A percentile compares a stretch with the other conserved stretches of the same genome.
These are phyloP conservation scores for Larimichthys polyactis DNA, from an alignment of 2,113 vertebrate genomes.

Conservation along the genomic window DNA sequence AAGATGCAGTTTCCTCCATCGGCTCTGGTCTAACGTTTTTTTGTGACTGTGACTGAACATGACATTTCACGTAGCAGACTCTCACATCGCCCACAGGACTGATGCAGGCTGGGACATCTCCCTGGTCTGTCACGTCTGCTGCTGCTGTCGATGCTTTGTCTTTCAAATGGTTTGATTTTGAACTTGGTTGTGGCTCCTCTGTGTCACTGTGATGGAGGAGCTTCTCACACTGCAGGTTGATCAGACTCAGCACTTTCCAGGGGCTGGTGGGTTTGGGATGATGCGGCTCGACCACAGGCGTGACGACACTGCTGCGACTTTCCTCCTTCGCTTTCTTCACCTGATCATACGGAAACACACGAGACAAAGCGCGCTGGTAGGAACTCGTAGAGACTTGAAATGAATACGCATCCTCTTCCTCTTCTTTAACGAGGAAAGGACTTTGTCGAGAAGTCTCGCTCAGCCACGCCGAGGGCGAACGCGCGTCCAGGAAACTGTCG, in stretches of 20 bases:
- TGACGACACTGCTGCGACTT: constrained; percentile 13
- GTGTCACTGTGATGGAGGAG: constrained; percentile 67
- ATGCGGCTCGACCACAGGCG: constrained; percentile 27
- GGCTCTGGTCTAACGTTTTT: background rate
- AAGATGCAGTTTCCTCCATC: background rate
- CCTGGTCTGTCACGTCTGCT: background rate
- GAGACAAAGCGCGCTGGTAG: constrained; percentile 16
- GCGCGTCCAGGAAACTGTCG: constrained; percentile 26
- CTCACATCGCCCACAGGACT: background rate
- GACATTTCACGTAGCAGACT: constrained; percentile 3
- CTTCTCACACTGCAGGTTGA: constrained; percentile 84
- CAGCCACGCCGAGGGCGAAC: constrained; percentile 14
- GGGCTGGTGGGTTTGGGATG: constrained; percentile 55
- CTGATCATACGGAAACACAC: background rate
- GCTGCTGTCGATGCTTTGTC: background rate
- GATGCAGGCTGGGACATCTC: constrained; percentile 2
- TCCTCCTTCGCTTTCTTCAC: constrained; percentile 22
- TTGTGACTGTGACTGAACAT: constrained; percentile 12
- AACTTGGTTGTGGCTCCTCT: background rate
- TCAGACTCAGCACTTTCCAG: constrained; percentile 83
- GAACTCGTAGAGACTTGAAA: constrained; percentile 11
- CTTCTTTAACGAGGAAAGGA: background rate
- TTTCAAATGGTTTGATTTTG: background rate
- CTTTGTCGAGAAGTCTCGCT: constrained; percentile 13
- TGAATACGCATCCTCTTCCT: background rate